Conservation (phyloP, 2,888 invertebrate genomes). For the Hypolimnas misippus region DNA sequence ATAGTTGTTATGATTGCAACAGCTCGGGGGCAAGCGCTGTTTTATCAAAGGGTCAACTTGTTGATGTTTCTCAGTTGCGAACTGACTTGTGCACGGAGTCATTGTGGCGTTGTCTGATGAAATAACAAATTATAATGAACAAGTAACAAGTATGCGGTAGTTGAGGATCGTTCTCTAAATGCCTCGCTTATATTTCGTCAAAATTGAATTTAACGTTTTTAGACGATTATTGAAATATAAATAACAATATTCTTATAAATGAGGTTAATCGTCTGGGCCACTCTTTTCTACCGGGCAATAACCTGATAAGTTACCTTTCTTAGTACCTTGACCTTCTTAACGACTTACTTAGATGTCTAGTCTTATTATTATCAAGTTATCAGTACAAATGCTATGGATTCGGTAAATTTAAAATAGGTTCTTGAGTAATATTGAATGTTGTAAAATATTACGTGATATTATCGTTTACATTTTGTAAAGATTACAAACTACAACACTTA, state of each 20-base stretch:
- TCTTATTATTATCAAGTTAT: too few species aligned
- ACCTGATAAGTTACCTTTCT: background rate
- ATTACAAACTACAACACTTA: background rate
- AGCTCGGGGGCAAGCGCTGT: conserved; percentile 8
- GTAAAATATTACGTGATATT: too few species aligned
- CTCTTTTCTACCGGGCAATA: background rate
- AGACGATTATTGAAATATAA: background rate
- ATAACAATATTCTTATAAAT: conserved; percentile 3
- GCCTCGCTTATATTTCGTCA: too few species aligned
- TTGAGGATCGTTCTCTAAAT: too few species aligned
- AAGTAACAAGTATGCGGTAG: background rate
- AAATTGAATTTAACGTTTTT: background rate
- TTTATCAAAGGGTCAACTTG: conserved; percentile 30
- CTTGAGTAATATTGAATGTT: too few species aligned
- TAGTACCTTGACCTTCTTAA: conserved; percentile 11
- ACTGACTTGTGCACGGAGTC: background rate
- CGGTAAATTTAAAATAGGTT: too few species aligned
- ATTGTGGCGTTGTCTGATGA: background rate
- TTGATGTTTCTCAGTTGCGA: background rate
- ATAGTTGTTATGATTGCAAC: conserved; percentile 5
- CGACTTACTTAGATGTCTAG: background rate
- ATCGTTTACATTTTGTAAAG: background rate
- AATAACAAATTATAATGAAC: background rate
- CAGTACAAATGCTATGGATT: too few species aligned
- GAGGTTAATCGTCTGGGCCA: conserved; percentile 17